These are phyloP conservation scores for Oriolus oriolus DNA, from an alignment of 2,113 vertebrate genomes.

Conservation along the genomic window DNA sequence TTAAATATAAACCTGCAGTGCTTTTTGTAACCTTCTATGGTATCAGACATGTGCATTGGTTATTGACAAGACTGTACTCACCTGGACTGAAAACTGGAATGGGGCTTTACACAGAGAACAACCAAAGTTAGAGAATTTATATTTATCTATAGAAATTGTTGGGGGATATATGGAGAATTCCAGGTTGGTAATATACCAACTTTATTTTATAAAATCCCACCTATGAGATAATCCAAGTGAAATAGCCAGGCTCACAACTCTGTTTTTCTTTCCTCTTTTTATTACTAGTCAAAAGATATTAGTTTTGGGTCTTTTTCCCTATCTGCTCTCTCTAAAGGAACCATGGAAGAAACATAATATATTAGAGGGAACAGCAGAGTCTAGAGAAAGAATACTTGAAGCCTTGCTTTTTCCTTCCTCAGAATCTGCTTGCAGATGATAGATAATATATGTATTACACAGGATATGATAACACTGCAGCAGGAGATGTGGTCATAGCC, in stretches of 20 bases:
- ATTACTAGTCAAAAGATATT: not conserved
- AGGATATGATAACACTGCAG: not conserved
- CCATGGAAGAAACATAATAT: not conserved
- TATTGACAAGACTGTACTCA: not conserved
- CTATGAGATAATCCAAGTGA: not conserved
- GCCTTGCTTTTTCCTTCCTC: not conserved
- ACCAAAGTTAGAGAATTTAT: not conserved
- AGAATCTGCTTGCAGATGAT: not conserved
- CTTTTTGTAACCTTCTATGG: not conserved
- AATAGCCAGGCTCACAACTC: not conserved
- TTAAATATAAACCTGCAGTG: not conserved
- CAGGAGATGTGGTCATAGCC: not conserved
- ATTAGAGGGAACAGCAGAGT: not conserved
- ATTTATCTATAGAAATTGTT: not conserved
- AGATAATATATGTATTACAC: not conserved
- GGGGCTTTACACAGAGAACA: not conserved
- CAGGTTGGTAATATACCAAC: not conserved
- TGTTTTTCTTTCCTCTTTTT: not conserved
- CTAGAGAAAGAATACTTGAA: not conserved
- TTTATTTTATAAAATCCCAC: not conserved
- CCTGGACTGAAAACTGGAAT: not conserved
- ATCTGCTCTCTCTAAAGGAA: not conserved
- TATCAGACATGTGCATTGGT: fast-evolving
- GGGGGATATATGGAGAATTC: not conserved
- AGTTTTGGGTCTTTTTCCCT: fast-evolving